Evolutionary conservation across 2,113 vertebrate genomes (phyloP).

Genomic region (Odontesthes bonariensis): DNA sequence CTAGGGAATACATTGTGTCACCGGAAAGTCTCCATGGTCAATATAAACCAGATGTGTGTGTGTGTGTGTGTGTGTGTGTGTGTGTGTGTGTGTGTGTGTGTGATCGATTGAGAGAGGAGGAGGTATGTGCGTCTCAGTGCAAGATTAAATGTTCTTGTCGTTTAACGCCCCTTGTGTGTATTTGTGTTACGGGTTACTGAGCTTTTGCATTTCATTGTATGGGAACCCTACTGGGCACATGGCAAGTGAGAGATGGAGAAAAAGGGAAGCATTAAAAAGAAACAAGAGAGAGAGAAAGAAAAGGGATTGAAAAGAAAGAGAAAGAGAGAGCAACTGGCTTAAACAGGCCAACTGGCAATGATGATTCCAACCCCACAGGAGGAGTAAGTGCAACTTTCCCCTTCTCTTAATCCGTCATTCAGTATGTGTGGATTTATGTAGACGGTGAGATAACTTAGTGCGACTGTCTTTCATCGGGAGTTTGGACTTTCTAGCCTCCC

Average conservation of each 20-base stretch:
- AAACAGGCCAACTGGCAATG: constrained; percentile 57
- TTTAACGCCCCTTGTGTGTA: constrained; percentile 49
- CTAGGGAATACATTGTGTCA: too few species aligned
- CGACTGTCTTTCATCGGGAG: constrained; percentile 45
- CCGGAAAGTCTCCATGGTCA: too few species aligned
- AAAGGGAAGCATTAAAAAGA: not conserved
- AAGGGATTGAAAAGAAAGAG: constrained; percentile 4
- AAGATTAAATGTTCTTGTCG: constrained; percentile 61
- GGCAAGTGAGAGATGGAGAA: constrained; percentile 16
- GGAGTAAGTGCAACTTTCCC: constrained; percentile 31
- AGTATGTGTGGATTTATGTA: constrained; percentile 43
- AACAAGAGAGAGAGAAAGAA: not conserved
- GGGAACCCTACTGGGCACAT: constrained; percentile 60
- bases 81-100: constrained; percentile 37
- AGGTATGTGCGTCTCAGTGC: constrained; percentile 24
- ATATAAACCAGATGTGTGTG: not conserved
- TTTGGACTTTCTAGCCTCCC: constrained; percentile 60
- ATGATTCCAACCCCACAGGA: constrained; percentile 42
- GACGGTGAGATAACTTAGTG: constrained; percentile 52
- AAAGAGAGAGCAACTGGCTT: constrained; percentile 38
- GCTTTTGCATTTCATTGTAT: constrained; percentile 70
- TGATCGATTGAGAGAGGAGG: constrained; percentile 35
- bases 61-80: not conserved
- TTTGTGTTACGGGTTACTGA: constrained; percentile 52
- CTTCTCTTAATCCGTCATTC: constrained; percentile 48